These are phyloP conservation scores for Hippocampus abdominalis DNA, from an alignment of 2,113 vertebrate species.

Conservation along the genomic window DNA sequence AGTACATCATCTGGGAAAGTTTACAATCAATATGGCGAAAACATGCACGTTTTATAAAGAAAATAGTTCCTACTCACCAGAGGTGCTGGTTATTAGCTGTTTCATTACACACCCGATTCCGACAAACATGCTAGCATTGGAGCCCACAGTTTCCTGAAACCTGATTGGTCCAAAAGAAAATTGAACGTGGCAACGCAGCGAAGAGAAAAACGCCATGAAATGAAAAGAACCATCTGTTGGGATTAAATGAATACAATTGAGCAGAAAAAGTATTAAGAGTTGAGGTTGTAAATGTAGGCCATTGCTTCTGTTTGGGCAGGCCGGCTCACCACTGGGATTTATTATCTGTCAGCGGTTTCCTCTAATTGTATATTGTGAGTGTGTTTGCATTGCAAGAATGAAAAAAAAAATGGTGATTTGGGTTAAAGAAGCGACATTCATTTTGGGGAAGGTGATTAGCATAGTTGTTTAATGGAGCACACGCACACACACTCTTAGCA, in stretches of 20 bases:
- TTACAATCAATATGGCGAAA: too few species aligned
- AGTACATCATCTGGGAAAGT: too few species aligned
- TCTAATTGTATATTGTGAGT: conserved; percentile 15
- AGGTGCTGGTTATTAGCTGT: too few species aligned
- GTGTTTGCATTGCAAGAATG: conserved; percentile 12
- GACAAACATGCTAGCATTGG: neutral
- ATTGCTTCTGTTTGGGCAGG: neutral
- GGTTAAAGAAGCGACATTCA: conserved; percentile 11
- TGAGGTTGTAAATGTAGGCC: neutral
- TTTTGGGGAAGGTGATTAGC: conserved; percentile 42
- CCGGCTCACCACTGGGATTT: neutral
- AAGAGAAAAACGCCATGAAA: neutral
- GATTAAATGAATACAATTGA: neutral
- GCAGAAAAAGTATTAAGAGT: neutral
- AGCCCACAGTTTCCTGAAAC: neutral
- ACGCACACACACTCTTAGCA: conserved; percentile 9
- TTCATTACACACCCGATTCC: neutral
- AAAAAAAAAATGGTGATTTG: conserved; percentile 11
- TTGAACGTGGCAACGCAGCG: too few species aligned
- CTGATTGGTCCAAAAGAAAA: neutral
- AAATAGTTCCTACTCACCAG: too few species aligned
- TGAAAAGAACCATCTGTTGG: neutral
- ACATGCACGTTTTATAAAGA: too few species aligned
- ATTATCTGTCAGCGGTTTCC: neutral
- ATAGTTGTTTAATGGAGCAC: conserved; percentile 37